Evolutionary conservation across 2,888 invertebrate species (phyloP), one percentile per base, ranked within the genome.

Genomic region (Sicus ferrugineus): DNA sequence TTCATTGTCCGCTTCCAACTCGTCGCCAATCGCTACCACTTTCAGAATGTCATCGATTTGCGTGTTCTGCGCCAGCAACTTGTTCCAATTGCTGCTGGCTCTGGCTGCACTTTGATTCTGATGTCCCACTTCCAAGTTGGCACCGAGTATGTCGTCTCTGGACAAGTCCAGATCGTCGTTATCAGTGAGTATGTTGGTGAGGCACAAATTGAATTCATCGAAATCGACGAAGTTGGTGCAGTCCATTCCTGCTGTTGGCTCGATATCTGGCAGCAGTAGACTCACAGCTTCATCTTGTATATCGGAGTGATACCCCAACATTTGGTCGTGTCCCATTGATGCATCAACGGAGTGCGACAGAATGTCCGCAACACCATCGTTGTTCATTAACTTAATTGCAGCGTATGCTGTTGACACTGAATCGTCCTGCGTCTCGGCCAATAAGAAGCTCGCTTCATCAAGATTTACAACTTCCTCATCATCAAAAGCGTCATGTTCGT

Each of bases 151-250:
- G 42, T 69, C 71, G 6, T 72, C 72, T 28, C 73, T 70, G 11
- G 72, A 73, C 30, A 67, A 70, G 14, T 65, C 71, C 50, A 31
- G 71, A 48, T 79, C 78, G 34, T 78, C 79, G 50, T 79, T 78
- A 42, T 81, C 83, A 67, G 75, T 82, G 21, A 82, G 76, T 58
- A 82, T 79, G 67, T 79, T 82, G 59, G 77, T 82, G 67, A 82
- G 75, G 69, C 82, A 82, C 73, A 82, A 76, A 69, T 82, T 83
- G 42, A 82, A 82, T 73, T 83, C 83, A 74, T 81, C 82, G 64
- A 81, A 81, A 72, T 83, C 81, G 11, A 81, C 80, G 73, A 80
- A 83, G 67, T 75, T 80, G 11, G 75, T 78, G 30, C 80, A 80
- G 62, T 81, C 80, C 42, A 78, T 68, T 9, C 75, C 73, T 16